phyloP scores from a whole-genome alignment of 2,113 vertebrate genomes.

The Zosterops japonicus region DNA sequence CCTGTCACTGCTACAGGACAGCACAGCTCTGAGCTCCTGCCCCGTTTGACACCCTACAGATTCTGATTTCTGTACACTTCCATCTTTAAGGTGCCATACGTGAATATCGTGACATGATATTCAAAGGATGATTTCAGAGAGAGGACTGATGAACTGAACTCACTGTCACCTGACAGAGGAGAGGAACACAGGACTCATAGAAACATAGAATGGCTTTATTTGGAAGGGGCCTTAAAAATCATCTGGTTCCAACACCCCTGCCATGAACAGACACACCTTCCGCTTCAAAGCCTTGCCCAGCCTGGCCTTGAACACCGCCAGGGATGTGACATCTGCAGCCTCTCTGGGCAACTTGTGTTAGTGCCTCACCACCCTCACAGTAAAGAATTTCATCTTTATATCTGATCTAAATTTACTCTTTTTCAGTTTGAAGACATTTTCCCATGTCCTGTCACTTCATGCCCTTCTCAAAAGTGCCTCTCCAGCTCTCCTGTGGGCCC shows the following conservation, averaged over 20 bases:
- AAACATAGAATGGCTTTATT: not conserved
- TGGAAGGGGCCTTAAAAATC: not conserved
- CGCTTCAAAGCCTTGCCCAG: not conserved
- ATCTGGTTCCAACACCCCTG: not conserved
- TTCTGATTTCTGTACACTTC: not conserved
- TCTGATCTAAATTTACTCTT: not conserved
- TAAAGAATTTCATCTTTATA: not conserved
- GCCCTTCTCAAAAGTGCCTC: not conserved
- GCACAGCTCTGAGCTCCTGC: fast-evolving
- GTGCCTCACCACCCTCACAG: not conserved
- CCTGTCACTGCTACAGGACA: fast-evolving
- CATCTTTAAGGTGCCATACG: fast-evolving
- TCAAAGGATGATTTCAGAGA: not conserved
- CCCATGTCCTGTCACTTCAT: not conserved
- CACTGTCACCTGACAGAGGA: not conserved
- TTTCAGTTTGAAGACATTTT: not conserved
- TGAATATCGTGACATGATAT: fast-evolving
- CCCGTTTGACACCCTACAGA: fast-evolving
- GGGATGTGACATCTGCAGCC: not conserved
- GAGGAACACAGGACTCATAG: fast-evolving
- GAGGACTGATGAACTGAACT: fast-evolving
- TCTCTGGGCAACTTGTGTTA: not conserved
- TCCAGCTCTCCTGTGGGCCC: not conserved
- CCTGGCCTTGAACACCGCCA: not conserved
- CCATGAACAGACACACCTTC: not conserved